A percentile compares a stretch with the other conserved stretches of the same genome.
These are phyloP conservation scores for Masnerella sp. DNA, from an alignment of 2,888 invertebrate genomes.

Conservation along the genomic window DNA sequence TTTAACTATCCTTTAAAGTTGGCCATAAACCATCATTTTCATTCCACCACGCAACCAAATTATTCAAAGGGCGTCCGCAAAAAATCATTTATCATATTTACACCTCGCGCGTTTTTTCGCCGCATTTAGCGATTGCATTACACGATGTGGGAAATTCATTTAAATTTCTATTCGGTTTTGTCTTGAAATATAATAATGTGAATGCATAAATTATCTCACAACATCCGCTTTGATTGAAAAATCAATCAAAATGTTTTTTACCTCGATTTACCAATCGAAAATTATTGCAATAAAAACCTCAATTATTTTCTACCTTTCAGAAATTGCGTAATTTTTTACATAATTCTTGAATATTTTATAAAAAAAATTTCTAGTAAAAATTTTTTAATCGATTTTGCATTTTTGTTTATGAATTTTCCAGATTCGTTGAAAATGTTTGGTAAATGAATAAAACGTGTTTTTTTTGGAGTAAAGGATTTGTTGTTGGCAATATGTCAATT, in stretches of 20 bases:
- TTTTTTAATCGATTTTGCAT: too few relatives aligned
- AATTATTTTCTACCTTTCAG: too few relatives aligned
- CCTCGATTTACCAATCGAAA: too few relatives aligned
- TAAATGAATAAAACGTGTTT: too few relatives aligned
- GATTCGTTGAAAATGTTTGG: too few relatives aligned
- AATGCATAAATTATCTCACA: slow-evolving; percentile 18
- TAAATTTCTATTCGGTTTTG: slow-evolving; percentile 38
- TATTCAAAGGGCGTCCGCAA: slow-evolving; percentile 9
- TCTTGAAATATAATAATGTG: not conserved
- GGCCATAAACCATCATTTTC: slow-evolving; percentile 2
- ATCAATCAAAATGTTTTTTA: too few relatives aligned
- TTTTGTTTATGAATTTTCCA: too few relatives aligned
- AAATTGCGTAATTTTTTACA: too few relatives aligned
- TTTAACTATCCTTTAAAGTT: slow-evolving; percentile 6
- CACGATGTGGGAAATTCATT: slow-evolving; percentile 29
- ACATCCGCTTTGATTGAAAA: slow-evolving; percentile 13
- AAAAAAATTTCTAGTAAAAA: too few relatives aligned
- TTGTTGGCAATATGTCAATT: slow-evolving; percentile 48
- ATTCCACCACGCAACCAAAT: slow-evolving; percentile 13
- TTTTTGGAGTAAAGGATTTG: slow-evolving; percentile 30
- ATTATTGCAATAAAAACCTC: too few relatives aligned
- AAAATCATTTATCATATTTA: slow-evolving; percentile 22
- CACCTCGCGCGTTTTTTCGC: slow-evolving; percentile 2
- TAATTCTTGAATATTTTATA: too few relatives aligned
- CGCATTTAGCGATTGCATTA: not conserved